A percentile compares a stretch with the other conserved stretches of the same genome.
phyloP scores from a whole-genome alignment of 23 tunicate species.

The Clavelina lepadiformis region DNA sequence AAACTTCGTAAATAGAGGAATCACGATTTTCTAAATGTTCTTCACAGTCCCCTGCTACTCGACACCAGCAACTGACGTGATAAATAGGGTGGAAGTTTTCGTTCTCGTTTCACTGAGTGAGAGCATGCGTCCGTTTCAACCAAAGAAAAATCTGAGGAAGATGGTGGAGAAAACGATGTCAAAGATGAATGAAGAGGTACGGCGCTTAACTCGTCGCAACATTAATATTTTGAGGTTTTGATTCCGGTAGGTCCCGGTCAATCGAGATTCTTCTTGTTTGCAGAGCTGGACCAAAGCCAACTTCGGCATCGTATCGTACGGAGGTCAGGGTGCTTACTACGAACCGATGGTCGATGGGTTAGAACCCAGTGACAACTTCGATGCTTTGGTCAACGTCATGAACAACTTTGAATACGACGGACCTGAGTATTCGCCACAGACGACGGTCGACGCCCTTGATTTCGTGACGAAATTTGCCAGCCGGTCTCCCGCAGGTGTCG shows the following conservation, averaged over 20 bases:
- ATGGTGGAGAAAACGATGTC: background rate
- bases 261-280: background rate
- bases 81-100: constrained; percentile 11
- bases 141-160: constrained; percentile 3
- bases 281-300: constrained; percentile 22
- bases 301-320: constrained; percentile 19
- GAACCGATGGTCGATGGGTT: constrained; percentile 7
- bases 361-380: background rate
- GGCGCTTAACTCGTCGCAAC: background rate
- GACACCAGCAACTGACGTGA: background rate
- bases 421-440: constrained; percentile 1
- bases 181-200: background rate
- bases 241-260: no score
- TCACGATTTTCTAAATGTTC: background rate
- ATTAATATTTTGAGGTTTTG: no score
- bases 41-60: background rate
- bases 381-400: constrained; percentile 1
- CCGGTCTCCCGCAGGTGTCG: constrained; percentile 5
- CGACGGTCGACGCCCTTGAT: constrained; percentile 12
- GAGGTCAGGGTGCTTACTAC: constrained; percentile 2
- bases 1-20: background rate
- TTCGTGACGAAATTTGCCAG: constrained; percentile 1
- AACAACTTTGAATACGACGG: constrained; percentile 4
- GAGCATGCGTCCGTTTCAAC: background rate
- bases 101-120: constrained; percentile 14